Percentiles rank a stretch among this genome's conserved stretches.
Evolutionary conservation across 2,888 invertebrate species (phyloP).

Genomic region (Drosophila melanosoma): DNA sequence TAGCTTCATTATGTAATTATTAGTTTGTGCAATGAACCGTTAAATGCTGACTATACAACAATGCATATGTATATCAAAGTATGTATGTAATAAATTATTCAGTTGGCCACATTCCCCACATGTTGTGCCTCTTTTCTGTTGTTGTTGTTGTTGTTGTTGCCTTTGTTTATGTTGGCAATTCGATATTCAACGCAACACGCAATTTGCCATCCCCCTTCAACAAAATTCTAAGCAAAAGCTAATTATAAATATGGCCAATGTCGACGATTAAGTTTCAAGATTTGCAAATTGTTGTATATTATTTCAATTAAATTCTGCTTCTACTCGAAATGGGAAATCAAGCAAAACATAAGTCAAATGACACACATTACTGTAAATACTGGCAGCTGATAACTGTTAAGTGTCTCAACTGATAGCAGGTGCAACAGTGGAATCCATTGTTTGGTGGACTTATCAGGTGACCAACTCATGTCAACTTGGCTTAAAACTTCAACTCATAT

Average conservation of each 20-base stretch:
- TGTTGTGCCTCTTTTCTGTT: conserved; percentile 1
- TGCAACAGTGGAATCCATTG: conserved; percentile 51
- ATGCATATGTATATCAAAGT: neutral
- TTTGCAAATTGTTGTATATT: conserved; percentile 22
- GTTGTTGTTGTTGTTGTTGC: conserved; percentile 31
- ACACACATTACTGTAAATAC: conserved; percentile 6
- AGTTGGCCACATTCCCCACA: neutral
- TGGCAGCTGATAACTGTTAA: conserved; percentile 4
- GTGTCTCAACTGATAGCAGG: conserved; percentile 12
- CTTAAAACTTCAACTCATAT: conserved; percentile 29
- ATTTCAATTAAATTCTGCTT: conserved; percentile 3
- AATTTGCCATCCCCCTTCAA: conserved; percentile 4
- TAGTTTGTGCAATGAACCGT: conserved; percentile 75
- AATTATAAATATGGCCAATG: conserved; percentile 46
- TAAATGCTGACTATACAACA: conserved; percentile 31
- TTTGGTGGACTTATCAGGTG: conserved; percentile 25
- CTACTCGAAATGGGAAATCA: neutral
- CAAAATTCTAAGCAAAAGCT: conserved; percentile 8
- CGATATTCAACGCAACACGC: conserved; percentile 19
- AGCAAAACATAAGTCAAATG: neutral
- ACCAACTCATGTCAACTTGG: conserved; percentile 22
- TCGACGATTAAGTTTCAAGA: conserved; percentile 50
- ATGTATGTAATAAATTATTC: conserved; percentile 58
- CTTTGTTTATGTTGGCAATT: conserved; percentile 12
- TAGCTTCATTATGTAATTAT: conserved; percentile 76